Conservation (phyloP, 1,140 invertebrate genomes). For the Procambarus virginalis region DNA sequence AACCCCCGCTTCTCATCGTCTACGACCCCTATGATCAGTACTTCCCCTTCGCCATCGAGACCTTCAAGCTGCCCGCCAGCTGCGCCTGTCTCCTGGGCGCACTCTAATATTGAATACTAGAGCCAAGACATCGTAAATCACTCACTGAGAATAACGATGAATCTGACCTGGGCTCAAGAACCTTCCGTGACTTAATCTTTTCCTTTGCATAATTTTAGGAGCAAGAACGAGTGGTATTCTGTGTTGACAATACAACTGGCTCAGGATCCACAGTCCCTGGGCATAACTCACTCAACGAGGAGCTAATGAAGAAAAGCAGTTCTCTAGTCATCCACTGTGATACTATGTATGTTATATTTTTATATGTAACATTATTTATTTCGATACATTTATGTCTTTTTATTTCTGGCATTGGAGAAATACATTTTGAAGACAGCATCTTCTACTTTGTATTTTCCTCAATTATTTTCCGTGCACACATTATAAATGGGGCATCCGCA, state of each 20-base stretch:
- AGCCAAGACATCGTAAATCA: background rate
- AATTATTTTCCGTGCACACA: too few species aligned
- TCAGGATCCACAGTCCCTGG: background rate
- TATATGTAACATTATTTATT: background rate
- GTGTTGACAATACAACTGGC: background rate
- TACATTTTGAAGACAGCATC: too few species aligned
- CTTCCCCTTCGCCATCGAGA: too few species aligned
- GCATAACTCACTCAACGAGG: background rate
- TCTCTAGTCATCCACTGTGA: slow-evolving; percentile 58
- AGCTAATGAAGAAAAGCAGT: slow-evolving; percentile 44
- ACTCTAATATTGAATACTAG: slow-evolving; percentile 51
- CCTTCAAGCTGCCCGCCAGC: slow-evolving; percentile 71
- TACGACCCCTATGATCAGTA: too few species aligned
- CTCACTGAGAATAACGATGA: background rate
- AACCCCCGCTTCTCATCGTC: too few species aligned
- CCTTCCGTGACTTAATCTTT: background rate
- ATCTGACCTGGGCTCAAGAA: background rate
- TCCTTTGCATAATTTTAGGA: background rate
- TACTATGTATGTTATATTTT: background rate
- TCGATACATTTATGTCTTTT: background rate
- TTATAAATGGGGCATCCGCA: too few species aligned
- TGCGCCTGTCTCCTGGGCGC: slow-evolving; percentile 71
- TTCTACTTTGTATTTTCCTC: too few species aligned
- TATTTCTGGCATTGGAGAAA: background rate
- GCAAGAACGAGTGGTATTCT: background rate